These are phyloP conservation scores for Apocheima hispidaria DNA, from an alignment of 2,888 invertebrate genomes.

Conservation along the genomic window DNA sequence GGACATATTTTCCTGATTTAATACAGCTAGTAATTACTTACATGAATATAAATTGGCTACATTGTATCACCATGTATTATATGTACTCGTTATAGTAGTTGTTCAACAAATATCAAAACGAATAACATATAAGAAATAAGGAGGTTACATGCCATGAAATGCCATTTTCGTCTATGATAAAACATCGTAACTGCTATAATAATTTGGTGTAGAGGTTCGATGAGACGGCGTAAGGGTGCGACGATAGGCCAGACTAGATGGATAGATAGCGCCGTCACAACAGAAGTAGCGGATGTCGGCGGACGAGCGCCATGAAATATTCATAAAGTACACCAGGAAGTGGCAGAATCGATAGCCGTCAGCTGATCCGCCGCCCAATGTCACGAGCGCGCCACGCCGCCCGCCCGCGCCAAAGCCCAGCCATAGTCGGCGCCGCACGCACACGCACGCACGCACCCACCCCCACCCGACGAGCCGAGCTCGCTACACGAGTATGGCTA, in stretches of 20 bases:
- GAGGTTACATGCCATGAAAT: slow-evolving; percentile 2
- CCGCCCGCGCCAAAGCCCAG: slow-evolving; percentile 22
- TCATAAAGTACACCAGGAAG: slow-evolving; percentile 79
- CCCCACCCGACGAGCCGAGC: slow-evolving; percentile 3
- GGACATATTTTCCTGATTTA: slow-evolving; percentile 17
- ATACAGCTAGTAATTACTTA: neutral
- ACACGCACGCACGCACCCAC: slow-evolving; percentile 41
- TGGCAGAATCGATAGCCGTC: slow-evolving; percentile 78
- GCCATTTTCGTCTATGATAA: slow-evolving; percentile 12
- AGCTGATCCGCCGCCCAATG: slow-evolving; percentile 83
- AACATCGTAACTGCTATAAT: neutral
- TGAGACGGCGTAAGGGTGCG: neutral
- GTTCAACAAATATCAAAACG: slow-evolving; percentile 3
- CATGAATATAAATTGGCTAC: slow-evolving; percentile 24
- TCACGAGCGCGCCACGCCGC: slow-evolving; percentile 71
- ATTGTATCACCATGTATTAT: slow-evolving; percentile 10
- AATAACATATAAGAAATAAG: neutral
- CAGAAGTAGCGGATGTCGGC: slow-evolving; percentile 52
- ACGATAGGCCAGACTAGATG: neutral
- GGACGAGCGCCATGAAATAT: slow-evolving; percentile 69
- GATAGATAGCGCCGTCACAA: slow-evolving; percentile 57
- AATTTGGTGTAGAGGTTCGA: neutral
- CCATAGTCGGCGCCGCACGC: slow-evolving; percentile 47
- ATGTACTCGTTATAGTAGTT: slow-evolving; percentile 6
- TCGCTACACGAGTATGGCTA: slow-evolving; percentile 26